Evolutionary conservation across 2,113 vertebrate species (phyloP), one percentile per base, ranked within the genome.

Genomic region (Terrapene triunguis): DNA sequence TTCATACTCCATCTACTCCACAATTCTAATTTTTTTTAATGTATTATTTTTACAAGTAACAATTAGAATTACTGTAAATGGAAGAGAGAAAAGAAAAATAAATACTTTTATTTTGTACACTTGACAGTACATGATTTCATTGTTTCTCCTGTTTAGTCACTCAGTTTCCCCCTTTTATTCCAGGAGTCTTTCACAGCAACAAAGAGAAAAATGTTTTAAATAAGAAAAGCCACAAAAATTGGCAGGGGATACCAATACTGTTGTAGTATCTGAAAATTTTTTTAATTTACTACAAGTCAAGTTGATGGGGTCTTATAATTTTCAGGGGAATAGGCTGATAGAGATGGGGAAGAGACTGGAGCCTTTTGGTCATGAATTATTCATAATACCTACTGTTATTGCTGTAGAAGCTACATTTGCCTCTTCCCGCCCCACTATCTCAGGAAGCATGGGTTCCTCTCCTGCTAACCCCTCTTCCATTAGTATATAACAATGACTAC

Each of bases 351-450:
- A 89, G 32, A 84, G 22, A 25, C 11, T 6, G 50, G 16, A 29
- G n/a, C 42, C 44, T 87, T 89, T 48, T 16, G 24, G 3, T n/a
- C 51, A 53, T 0, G 0, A 51, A 0, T n/a, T 9, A 35, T 48
- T 5, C 11, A 5, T 87, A 85, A 35, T 14, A 82, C 44, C 55
- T 72, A 19, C 24, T 74, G 53, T 32, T 35, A 27, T 21, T 57
- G 74, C 57, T 57, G 29, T 21, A 65, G n/a, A 11, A 74, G 6
- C 0, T 62, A 10, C 5, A 78, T 42, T 69, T 78, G 59, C 74
- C 4, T 53, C 84, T 72, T 54, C 8, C 13, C 32, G 17, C 54
- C 35, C 79, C 1, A 55, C 12, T 44, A 42, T 19, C 51, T 35
- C 48, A 84, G 54, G 48, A 78, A 92, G 3, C 5, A 4, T 17